These are phyloP conservation scores for Miniopterus natalensis DNA, from an alignment of 2,113 vertebrate species.

Conservation along the genomic window DNA sequence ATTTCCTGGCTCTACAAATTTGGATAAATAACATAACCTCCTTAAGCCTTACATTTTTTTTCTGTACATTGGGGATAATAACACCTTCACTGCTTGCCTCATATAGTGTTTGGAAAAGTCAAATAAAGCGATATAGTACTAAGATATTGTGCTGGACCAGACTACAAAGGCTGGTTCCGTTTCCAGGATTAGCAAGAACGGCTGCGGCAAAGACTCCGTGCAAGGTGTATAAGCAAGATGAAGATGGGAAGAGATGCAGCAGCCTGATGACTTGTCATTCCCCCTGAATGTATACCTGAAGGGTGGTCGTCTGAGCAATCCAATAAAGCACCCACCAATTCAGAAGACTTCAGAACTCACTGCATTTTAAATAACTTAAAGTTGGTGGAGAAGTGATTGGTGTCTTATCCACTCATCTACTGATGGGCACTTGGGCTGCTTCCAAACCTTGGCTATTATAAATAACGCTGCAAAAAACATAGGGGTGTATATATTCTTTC, in stretches of 20 bases:
- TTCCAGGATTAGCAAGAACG: background rate
- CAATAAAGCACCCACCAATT: background rate
- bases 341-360: background rate
- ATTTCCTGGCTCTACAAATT: background rate
- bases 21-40: background rate
- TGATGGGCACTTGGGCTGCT: too few relatives aligned
- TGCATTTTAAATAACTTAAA: background rate
- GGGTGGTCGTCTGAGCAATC: background rate
- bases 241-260: background rate
- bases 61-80: background rate
- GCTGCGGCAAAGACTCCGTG: background rate
- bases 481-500: too few relatives aligned
- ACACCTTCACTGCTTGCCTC: background rate
- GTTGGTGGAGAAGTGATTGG: background rate
- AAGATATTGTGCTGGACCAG: background rate
- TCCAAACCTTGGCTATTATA: too few relatives aligned
- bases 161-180: background rate
- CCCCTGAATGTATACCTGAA: background rate
- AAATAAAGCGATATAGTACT: background rate
- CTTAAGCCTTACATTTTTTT: background rate
- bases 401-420: too few relatives aligned
- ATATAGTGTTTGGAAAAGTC: background rate
- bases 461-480: too few relatives aligned
- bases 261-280: background rate
- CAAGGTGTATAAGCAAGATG: background rate